These are phyloP conservation scores for Triops cancriformis DNA, from an alignment of 1,140 invertebrate species.

Conservation along the genomic window DNA sequence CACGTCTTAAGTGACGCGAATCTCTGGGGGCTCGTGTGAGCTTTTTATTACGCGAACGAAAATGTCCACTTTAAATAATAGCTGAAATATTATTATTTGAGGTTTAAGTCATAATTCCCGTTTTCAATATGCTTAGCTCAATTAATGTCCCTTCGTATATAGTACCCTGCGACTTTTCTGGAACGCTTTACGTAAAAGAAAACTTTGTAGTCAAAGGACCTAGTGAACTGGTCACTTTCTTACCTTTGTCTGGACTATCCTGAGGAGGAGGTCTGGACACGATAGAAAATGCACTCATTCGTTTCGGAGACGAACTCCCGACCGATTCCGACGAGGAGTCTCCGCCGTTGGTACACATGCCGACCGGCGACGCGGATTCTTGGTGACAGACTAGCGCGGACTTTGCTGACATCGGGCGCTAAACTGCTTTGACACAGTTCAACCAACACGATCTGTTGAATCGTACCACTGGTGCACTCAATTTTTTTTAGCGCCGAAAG, in stretches of 20 bases:
- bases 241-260: slow-evolving; percentile 6
- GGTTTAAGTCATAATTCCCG: too few relatives aligned
- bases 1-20: too few relatives aligned
- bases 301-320: background rate
- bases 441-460: too few relatives aligned
- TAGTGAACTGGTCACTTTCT: background rate
- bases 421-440: background rate
- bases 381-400: background rate
- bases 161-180: background rate
- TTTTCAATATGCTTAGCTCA: too few relatives aligned
- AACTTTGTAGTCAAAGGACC: background rate
- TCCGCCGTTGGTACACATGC: background rate
- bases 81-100: too few relatives aligned
- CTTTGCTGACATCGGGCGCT: background rate
- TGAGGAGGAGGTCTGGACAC: background rate
- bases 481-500: too few relatives aligned
- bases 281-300: background rate
- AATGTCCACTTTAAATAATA: too few relatives aligned
- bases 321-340: background rate
- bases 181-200: background rate
- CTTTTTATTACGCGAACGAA: too few relatives aligned
- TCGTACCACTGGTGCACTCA: too few relatives aligned
- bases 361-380: background rate
- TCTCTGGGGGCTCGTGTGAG: too few relatives aligned
- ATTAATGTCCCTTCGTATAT: too few relatives aligned